Percentiles rank a stretch among this genome's conserved stretches.
Conservation (phyloP, 2,113 vertebrate genomes). For the Hemiscyllium ocellatum region DNA sequence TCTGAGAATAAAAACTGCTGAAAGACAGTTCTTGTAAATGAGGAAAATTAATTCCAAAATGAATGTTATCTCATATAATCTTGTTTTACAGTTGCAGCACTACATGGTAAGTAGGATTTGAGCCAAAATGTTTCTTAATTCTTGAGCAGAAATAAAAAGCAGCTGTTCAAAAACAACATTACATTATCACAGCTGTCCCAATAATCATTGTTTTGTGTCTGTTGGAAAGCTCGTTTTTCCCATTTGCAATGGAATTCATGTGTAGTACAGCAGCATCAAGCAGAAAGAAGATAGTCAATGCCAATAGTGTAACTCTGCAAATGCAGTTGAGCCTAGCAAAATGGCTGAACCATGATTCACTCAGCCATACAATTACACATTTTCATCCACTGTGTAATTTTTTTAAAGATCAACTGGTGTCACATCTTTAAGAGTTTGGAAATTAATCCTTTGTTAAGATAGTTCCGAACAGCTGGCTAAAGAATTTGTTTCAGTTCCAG, state of each 20-base stretch:
- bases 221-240: neutral
- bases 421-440: neutral
- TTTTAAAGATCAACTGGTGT: neutral
- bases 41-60: neutral
- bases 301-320: neutral
- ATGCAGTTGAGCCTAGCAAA: neutral
- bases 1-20: neutral
- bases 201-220: conserved; percentile 17
- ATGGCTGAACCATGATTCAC: neutral
- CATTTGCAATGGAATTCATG: neutral
- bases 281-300: neutral
- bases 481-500: conserved; percentile 20
- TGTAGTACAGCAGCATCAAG: neutral
- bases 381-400: neutral
- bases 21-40: neutral
- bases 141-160: neutral
- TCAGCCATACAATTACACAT: neutral
- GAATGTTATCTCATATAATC: neutral
- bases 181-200: conserved; percentile 9
- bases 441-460: neutral
- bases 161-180: conserved; percentile 34
- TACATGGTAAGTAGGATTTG: conserved; percentile 22
- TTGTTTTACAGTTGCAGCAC: neutral
- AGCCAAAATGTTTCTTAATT: conserved; percentile 21
- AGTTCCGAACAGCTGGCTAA: conserved; percentile 33